These are phyloP conservation scores for Pseudoips prasinana DNA, from an alignment of 2,888 invertebrate species.

Conservation along the genomic window DNA sequence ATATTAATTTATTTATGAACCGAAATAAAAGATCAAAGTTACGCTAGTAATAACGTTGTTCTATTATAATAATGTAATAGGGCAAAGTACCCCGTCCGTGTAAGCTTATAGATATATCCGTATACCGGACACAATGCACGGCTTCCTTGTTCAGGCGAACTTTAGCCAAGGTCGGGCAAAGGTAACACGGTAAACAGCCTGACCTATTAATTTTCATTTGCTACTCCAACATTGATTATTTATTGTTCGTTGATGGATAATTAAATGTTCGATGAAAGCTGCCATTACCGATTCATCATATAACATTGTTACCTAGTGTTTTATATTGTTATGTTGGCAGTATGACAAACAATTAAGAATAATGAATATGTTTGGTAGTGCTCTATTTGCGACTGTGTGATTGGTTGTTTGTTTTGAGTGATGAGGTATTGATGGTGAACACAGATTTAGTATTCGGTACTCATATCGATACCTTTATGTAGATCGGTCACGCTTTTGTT, in stretches of 20 bases:
- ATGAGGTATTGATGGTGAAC: no score
- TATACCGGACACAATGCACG: no score
- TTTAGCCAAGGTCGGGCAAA: constrained; percentile 30
- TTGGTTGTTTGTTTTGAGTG: constrained; percentile 26
- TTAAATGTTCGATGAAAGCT: constrained; percentile 42
- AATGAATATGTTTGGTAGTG: constrained; percentile 47
- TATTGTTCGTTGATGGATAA: constrained; percentile 38
- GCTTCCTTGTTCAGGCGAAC: constrained; percentile 14
- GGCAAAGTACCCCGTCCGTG: no score
- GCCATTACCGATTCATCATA: constrained; percentile 47
- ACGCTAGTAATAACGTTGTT: no score
- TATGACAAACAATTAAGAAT: constrained; percentile 53
- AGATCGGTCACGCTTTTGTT: no score
- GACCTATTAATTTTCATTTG: constrained; percentile 50
- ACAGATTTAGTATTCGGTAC: no score
- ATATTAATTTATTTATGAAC: no score
- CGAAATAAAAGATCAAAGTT: no score
- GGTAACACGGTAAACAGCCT: constrained; percentile 25
- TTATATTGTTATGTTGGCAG: constrained; percentile 42
- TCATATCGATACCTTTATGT: no score
- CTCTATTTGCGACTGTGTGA: constrained; percentile 45
- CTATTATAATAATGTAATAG: no score
- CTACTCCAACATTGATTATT: constrained; percentile 44
- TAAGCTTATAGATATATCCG: no score
- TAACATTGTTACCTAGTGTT: constrained; percentile 33